Evolutionary conservation across 1,140 invertebrate genomes (phyloP).

Genomic region (Drosophila biarmipes): DNA sequence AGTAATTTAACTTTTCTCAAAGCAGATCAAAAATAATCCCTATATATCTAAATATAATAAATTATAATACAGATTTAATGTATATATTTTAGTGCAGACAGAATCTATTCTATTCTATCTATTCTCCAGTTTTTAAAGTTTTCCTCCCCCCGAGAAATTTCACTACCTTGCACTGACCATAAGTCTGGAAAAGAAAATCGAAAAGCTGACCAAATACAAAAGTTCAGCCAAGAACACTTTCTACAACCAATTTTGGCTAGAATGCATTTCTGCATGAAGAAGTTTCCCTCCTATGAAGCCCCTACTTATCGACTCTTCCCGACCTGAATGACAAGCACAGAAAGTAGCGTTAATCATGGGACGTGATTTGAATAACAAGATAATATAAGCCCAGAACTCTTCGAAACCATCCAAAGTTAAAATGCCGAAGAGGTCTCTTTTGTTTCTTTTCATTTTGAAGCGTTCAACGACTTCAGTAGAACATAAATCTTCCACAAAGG

Average conservation of each 20-base stretch:
- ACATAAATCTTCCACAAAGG: constrained; percentile 38
- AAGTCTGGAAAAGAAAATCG: not conserved
- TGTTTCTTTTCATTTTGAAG: constrained; percentile 9
- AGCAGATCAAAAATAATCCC: no score
- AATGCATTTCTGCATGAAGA: constrained; percentile 31
- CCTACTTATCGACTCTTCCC: constrained; percentile 2
- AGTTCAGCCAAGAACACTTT: constrained; percentile 38
- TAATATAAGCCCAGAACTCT: constrained; percentile 20
- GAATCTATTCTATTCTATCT: no score
- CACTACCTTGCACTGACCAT: constrained; percentile 9
- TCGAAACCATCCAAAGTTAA: not conserved
- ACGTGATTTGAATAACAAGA: constrained; percentile 18
- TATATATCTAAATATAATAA: no score
- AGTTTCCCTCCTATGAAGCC: not conserved
- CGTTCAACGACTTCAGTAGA: constrained; percentile 57
- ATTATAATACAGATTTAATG: no score
- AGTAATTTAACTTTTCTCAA: no score
- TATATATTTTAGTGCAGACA: no score
- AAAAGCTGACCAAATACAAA: constrained; percentile 9
- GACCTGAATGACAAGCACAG: constrained; percentile 27
- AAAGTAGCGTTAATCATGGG: constrained; percentile 37
- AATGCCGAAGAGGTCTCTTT: constrained; percentile 17
- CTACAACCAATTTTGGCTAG: constrained; percentile 27
- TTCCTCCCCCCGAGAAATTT: constrained; percentile 3
- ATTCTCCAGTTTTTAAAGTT: not conserved